A percentile compares a stretch with the other conserved stretches of the same genome.
These are phyloP conservation scores for Melanogrammus aeglefinus DNA, from an alignment of 2,797 vertebrate species.

Conservation along the genomic window DNA sequence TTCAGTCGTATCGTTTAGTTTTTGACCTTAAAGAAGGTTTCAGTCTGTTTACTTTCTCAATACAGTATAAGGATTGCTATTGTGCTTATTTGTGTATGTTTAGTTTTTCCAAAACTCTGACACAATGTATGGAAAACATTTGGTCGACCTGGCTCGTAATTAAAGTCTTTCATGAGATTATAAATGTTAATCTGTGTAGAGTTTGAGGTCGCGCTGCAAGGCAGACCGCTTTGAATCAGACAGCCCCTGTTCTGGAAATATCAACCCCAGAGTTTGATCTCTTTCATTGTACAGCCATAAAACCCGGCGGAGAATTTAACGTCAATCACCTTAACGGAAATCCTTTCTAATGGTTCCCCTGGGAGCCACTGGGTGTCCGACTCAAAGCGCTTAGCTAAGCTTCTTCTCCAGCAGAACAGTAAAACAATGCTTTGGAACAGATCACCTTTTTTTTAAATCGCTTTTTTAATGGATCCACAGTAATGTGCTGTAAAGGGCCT, in stretches of 20 bases:
- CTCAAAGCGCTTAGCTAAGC: conserved; percentile 45
- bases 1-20: background rate
- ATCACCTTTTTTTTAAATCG: conserved; percentile 22
- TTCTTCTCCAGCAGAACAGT: conserved; percentile 15
- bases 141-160: background rate
- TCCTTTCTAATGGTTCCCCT: conserved; percentile 46
- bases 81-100: background rate
- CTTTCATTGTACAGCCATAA: conserved; percentile 35
- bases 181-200: background rate
- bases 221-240: conserved; percentile 45
- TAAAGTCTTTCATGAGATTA: background rate
- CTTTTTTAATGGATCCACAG: conserved; percentile 9
- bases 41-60: background rate
- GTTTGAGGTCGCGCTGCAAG: conserved; percentile 25
- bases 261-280: conserved; percentile 41
- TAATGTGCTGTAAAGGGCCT: conserved; percentile 5
- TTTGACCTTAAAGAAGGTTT: background rate
- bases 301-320: conserved; percentile 46
- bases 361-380: conserved; percentile 43
- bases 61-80: background rate
- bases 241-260: conserved; percentile 27
- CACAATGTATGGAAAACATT: background rate
- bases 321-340: conserved; percentile 42
- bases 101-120: background rate
- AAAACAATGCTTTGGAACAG: conserved; percentile 18